These are phyloP conservation scores for Dufourea novaeangliae DNA, from an alignment of 1,140 invertebrate genomes.

Conservation along the genomic window DNA sequence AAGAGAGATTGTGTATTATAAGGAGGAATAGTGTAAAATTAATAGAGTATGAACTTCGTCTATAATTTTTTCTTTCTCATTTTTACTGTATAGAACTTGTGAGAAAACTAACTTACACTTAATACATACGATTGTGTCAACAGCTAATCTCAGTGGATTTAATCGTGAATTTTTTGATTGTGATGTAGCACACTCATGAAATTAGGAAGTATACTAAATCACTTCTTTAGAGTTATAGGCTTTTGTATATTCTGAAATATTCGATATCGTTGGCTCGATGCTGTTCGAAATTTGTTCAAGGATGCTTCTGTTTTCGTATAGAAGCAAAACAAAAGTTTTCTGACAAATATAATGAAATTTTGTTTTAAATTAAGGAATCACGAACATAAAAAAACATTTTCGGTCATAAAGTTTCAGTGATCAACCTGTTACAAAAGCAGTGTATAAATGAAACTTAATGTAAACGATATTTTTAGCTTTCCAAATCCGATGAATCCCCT, in stretches of 20 bases:
- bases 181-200: conserved; percentile 4
- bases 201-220: conserved; percentile 5
- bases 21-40: conserved; percentile 9
- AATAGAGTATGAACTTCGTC: conserved; percentile 2
- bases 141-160: conserved; percentile 3
- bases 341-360: background rate
- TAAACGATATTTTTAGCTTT: background rate
- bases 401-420: background rate
- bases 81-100: conserved; percentile 7
- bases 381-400: background rate
- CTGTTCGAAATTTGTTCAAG: background rate
- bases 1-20: conserved; percentile 37
- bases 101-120: background rate
- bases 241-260: conserved; percentile 2
- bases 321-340: background rate
- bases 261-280: background rate
- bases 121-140: background rate
- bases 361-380: background rate
- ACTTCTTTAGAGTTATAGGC: conserved; percentile 8
- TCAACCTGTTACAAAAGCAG: background rate
- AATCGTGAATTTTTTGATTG: conserved; percentile 2
- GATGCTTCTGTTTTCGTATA: background rate
- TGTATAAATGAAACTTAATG: background rate
- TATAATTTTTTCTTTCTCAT: conserved; percentile 2
- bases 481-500: conserved; percentile 7